Conservation (phyloP, 2,888 invertebrate species). For the Acrocyrtus sp. region DNA sequence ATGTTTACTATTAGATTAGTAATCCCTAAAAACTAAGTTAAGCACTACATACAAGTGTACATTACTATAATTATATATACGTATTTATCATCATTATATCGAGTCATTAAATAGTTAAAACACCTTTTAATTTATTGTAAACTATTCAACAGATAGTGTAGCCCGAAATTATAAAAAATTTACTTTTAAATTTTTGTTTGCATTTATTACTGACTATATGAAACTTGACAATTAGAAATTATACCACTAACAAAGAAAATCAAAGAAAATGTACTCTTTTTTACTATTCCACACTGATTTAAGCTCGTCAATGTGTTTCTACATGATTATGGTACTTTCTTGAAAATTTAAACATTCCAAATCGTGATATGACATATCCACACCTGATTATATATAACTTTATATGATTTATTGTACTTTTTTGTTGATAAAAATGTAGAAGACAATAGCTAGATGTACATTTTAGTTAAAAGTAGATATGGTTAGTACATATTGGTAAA, state of each 20-base stretch:
- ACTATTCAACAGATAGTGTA: slow-evolving; percentile 15
- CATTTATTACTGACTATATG: slow-evolving; percentile 30
- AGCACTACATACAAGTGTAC: neutral
- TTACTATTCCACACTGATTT: neutral
- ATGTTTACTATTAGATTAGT: no score
- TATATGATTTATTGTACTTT: slow-evolving; percentile 18
- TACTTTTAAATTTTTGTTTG: slow-evolving; percentile 10
- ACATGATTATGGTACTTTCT: slow-evolving; percentile 38
- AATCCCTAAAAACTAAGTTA: no score
- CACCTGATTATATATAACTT: slow-evolving; percentile 42
- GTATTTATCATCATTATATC: neutral
- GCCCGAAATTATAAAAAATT: slow-evolving; percentile 11
- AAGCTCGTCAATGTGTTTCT: slow-evolving; percentile 29
- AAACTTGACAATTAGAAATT: no score
- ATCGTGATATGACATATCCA: slow-evolving; percentile 55
- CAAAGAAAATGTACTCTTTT: neutral
- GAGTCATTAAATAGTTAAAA: no score
- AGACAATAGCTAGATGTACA: no score
- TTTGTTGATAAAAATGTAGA: slow-evolving; percentile 11
- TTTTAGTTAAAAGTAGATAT: slow-evolving; percentile 3
- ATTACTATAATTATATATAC: neutral
- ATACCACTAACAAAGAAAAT: slow-evolving; percentile 1
- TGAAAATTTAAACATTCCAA: slow-evolving; percentile 49
- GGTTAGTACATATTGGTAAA: no score
- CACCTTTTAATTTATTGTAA: slow-evolving; percentile 31